Evolutionary conservation across 2,888 invertebrate genomes (phyloP).

Genomic region (Trachelus troglodyta): DNA sequence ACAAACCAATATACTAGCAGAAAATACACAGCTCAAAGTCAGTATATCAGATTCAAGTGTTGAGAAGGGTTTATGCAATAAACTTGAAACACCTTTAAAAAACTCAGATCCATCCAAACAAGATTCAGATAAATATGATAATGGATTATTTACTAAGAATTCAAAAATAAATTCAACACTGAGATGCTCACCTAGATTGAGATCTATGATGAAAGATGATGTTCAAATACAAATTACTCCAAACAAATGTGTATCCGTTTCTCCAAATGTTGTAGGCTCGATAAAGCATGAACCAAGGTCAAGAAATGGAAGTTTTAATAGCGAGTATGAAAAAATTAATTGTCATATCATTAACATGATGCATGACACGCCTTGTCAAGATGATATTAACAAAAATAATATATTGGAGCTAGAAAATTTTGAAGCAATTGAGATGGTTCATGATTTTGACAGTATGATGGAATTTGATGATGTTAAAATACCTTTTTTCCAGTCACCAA

Average conservation of each 20-base stretch:
- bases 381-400: neutral
- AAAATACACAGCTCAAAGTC: no score
- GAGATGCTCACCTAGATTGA: neutral
- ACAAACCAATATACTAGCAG: no score
- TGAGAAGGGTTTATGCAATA: no score
- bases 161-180: neutral
- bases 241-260: neutral
- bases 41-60: no score
- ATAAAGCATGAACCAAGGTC: neutral
- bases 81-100: no score
- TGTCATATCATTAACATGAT: neutral
- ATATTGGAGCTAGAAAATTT: conserved; percentile 5
- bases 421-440: conserved; percentile 35
- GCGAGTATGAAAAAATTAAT: neutral
- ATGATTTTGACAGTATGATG: conserved; percentile 33
- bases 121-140: no score
- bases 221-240: neutral
- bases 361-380: neutral
- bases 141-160: no score
- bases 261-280: neutral
- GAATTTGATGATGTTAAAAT: conserved; percentile 27
- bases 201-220: neutral
- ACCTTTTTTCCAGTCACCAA: conserved; percentile 24
- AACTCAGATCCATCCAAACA: no score
- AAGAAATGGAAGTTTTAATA: neutral